Base-by-base conservation (phyloP, 2,888 invertebrate species). In the Elmis aenea region DNA sequence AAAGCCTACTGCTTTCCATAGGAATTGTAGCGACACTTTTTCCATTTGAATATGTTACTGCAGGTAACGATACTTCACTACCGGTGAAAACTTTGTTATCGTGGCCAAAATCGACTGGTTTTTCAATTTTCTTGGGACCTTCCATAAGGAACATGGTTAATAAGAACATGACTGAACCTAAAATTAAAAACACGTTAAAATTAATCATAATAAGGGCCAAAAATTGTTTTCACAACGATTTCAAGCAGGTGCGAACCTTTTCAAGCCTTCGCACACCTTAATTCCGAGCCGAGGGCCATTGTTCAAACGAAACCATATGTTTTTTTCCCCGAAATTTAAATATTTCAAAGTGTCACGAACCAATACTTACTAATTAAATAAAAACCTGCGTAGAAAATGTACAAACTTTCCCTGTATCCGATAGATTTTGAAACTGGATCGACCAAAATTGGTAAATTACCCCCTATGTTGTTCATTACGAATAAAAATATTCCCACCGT, bases 381-480 rank as follows among this genome's bases (percentile, higher is more conserved):
- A 59, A 86, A 85, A 46, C 90, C 91, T 15, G 88, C 89, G 67
- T 91, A 91, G 68, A 86, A 88, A 55, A 91, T 85, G 72, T 85
- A 86, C 31, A 92, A 74, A 13, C 90, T 81, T 56, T 85, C 86
- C 49, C 89, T 73, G 66, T 87, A 91, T 5, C 89, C 88, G 39
- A 89, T 81, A 2, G 76, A 74, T 64, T 85, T 84, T 31, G 88
- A 80, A 1, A 90, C 81, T 0, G 90, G 90, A 64, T 90, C 89
- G 2, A 91, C 87, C 4, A 89, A 71, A 55, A 91, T 89, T 14
- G 91, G 91, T 54, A 91, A 70, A 67, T 91, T 91, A 18, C 91
- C 91, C 3, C 91, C 91, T 42, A 91, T 80, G 68, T 91, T 92
- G 71, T 91, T 91, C 87, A 91, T 91, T 2, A 91, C 87, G 67